Percentiles rank a stretch among this genome's conserved stretches.
Conservation (phyloP, 2,113 vertebrate species). For the Sturnus vulgaris region DNA sequence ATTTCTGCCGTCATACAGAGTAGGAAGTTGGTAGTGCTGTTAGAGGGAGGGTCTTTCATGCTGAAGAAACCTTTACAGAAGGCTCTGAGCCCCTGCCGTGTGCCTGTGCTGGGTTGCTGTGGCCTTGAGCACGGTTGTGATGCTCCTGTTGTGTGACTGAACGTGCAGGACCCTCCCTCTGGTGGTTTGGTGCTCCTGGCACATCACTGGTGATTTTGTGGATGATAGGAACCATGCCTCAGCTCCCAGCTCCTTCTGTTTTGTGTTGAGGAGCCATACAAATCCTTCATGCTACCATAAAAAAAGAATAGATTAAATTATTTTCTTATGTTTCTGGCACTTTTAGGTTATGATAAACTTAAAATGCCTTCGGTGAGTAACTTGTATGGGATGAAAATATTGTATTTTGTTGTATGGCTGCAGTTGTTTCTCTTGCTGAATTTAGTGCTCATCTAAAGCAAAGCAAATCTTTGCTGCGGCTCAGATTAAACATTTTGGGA, state of each 20-base stretch:
- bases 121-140: accelerated
- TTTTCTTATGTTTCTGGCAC: not conserved
- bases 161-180: accelerated
- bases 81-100: accelerated
- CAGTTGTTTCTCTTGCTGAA: not conserved
- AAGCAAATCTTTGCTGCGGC: not conserved
- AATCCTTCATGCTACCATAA: accelerated
- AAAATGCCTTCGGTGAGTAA: not conserved
- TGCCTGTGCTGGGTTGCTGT: not conserved
- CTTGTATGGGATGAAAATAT: not conserved
- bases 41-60: accelerated
- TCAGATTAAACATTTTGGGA: not conserved
- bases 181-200: not conserved
- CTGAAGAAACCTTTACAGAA: not conserved
- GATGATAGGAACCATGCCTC: accelerated
- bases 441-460: not conserved
- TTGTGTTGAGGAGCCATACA: not conserved
- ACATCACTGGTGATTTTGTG: accelerated
- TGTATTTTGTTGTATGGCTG: not conserved
- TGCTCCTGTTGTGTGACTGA: not conserved
- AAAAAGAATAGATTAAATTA: not conserved
- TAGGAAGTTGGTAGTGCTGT: not conserved
- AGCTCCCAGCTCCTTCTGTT: not conserved
- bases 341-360: not conserved
- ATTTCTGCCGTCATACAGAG: not conserved